These are phyloP conservation scores for Falco punctatus DNA, from an alignment of 2,113 vertebrate species.

Conservation along the genomic window DNA sequence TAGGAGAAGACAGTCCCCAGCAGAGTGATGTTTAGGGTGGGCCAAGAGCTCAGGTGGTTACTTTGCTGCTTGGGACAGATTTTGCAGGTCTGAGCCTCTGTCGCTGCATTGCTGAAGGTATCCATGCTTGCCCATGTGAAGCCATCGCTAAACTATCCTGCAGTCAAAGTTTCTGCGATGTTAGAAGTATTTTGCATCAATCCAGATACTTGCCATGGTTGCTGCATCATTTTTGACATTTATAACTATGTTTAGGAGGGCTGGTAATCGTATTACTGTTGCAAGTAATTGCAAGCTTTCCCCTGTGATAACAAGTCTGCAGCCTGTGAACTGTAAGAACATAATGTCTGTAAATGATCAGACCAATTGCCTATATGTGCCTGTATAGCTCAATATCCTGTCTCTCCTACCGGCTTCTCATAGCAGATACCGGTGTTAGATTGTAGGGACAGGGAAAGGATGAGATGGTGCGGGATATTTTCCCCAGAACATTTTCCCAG, in stretches of 20 bases:
- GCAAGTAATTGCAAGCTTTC: not conserved
- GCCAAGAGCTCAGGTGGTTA: not conserved
- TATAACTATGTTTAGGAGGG: not conserved
- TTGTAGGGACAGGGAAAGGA: not conserved
- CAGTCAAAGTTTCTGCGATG: not conserved
- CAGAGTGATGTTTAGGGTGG: not conserved
- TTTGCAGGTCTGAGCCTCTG: not conserved
- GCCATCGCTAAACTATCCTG: fast-evolving
- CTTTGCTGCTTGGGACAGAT: not conserved
- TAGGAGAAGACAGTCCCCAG: not conserved
- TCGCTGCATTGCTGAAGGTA: not conserved
- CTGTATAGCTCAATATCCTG: not conserved
- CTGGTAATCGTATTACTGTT: not conserved
- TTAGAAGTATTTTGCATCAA: not conserved
- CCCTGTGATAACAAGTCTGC: not conserved
- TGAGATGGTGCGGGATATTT: not conserved
- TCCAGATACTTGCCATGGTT: not conserved
- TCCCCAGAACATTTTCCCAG: not conserved
- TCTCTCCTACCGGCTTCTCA: not conserved
- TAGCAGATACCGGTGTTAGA: not conserved
- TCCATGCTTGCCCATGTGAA: not conserved
- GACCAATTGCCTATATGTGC: not conserved
- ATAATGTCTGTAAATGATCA: not conserved
- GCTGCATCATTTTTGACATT: not conserved
- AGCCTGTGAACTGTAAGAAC: not conserved